These are phyloP conservation scores for Vanessa tameamea DNA, from an alignment of 1,140 invertebrate genomes.

Conservation along the genomic window DNA sequence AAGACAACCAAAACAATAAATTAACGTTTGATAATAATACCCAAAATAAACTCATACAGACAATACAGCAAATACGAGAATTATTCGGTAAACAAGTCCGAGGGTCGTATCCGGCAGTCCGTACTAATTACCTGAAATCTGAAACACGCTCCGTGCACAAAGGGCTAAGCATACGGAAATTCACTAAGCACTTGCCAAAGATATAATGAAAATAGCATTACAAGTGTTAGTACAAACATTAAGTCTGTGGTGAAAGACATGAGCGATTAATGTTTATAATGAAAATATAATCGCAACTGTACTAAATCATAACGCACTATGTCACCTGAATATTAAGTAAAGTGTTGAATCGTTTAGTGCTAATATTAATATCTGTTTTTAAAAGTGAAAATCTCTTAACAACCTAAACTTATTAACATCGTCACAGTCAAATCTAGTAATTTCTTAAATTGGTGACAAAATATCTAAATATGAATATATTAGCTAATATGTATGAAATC, in stretches of 20 bases:
- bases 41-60: neutral
- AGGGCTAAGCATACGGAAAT: constrained; percentile 27
- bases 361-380: too few relatives aligned
- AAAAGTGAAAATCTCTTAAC: neutral
- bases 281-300: neutral
- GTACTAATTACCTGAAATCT: constrained; percentile 35
- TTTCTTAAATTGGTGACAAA: neutral
- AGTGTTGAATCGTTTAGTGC: too few relatives aligned
- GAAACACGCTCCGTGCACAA: constrained; percentile 34
- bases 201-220: constrained; percentile 47
- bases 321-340: neutral
- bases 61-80: neutral
- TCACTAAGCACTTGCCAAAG: constrained; percentile 25
- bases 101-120: constrained; percentile 7
- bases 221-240: constrained; percentile 41
- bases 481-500: neutral
- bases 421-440: neutral
- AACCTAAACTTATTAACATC: too few relatives aligned
- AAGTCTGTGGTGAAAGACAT: constrained; percentile 28
- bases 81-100: constrained; percentile 23
- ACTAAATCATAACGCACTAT: neutral
- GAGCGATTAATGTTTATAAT: neutral
- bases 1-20: neutral
- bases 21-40: neutral
- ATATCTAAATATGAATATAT: neutral